Evolutionary conservation across 2,113 vertebrate species (phyloP).

Genomic region (Gnathonemus longibarbis): DNA sequence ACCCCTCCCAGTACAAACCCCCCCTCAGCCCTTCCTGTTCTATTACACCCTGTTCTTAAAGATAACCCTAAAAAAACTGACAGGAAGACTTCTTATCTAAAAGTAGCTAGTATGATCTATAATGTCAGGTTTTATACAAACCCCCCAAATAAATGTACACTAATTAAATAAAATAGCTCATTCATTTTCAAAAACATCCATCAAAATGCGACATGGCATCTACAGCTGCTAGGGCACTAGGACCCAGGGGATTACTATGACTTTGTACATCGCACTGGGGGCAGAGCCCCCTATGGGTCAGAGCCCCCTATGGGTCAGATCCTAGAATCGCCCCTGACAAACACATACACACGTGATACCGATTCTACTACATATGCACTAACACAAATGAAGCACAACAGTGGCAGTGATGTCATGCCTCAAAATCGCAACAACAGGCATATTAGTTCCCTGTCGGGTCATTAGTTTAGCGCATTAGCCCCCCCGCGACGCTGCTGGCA

Average conservation of each 20-base stretch:
- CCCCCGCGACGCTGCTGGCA: not conserved
- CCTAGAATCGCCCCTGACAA: not conserved
- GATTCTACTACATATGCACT: not conserved
- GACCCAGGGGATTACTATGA: not conserved
- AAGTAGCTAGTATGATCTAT: slow-evolving; percentile 14
- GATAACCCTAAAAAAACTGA: not conserved
- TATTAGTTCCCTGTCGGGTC: not conserved
- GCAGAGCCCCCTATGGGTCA: not conserved
- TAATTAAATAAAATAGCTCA: not conserved
- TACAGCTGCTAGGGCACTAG: not conserved
- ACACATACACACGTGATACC: not conserved
- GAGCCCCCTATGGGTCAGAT: not conserved
- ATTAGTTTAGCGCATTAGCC: not conserved
- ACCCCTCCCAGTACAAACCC: not conserved
- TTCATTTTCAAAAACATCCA: not conserved
- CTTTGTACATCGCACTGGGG: not conserved
- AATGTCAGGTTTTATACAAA: not conserved
- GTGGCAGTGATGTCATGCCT: not conserved
- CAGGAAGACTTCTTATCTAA: slow-evolving; percentile 21
- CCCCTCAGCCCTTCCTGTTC: too few species aligned
- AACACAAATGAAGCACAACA: not conserved
- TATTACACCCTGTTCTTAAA: not conserved
- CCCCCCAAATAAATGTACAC: not conserved
- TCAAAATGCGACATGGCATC: not conserved
- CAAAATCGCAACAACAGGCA: not conserved